Percentiles rank a stretch among this genome's conserved stretches.
Conservation (phyloP, 2,888 invertebrate species). For the Agrochola macilenta region DNA sequence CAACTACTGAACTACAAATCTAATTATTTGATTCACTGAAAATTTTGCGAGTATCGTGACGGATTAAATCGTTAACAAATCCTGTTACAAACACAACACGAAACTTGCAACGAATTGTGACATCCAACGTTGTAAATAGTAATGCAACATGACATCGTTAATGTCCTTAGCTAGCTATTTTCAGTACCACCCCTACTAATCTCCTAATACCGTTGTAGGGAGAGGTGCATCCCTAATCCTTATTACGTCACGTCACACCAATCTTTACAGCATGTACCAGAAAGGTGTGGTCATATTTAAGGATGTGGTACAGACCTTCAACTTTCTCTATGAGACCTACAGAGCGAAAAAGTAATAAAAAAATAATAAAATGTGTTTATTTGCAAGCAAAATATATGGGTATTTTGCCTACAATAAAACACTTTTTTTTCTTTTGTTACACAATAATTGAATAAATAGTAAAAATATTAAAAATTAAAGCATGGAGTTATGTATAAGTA, state of each 20-base stretch:
- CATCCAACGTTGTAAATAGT: background rate
- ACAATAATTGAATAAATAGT: too few species aligned
- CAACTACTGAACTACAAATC: background rate
- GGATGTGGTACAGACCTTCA: background rate
- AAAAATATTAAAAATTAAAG: too few species aligned
- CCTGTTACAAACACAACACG: constrained; percentile 16
- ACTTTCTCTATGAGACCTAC: background rate
- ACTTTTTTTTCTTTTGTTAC: too few species aligned
- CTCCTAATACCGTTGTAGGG: constrained; percentile 48
- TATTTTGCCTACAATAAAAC: too few species aligned
- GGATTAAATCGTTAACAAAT: constrained; percentile 23
- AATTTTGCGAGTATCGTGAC: background rate
- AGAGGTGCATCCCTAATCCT: constrained; percentile 53
- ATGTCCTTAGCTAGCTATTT: constrained; percentile 30
- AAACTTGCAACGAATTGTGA: constrained; percentile 18
- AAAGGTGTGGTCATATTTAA: background rate
- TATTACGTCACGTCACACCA: constrained; percentile 49
- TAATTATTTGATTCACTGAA: background rate
- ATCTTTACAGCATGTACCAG: constrained; percentile 1
- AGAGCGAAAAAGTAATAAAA: too few species aligned
- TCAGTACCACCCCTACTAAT: constrained; percentile 54
- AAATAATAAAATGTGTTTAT: too few species aligned
- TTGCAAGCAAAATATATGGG: too few species aligned
- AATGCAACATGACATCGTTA: constrained; percentile 29
- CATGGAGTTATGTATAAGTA: too few species aligned